These are phyloP conservation scores for Sturmia bella DNA, from an alignment of 2,888 invertebrate genomes.

Conservation along the genomic window DNA sequence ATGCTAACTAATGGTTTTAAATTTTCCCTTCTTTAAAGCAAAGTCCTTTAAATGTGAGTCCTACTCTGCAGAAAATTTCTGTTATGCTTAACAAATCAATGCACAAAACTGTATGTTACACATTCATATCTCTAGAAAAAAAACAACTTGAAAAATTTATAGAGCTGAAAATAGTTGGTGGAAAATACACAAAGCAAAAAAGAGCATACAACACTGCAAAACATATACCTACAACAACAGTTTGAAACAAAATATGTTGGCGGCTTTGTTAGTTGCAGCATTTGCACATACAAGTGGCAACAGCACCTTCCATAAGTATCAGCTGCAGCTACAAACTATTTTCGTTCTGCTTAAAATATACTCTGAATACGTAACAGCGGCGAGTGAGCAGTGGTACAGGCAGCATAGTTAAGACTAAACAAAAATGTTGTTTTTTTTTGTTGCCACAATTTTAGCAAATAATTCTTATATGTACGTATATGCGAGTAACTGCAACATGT, in stretches of 20 bases:
- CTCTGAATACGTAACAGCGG: not conserved
- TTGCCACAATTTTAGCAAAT: constrained; percentile 42
- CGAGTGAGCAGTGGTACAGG: not conserved
- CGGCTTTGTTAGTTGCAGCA: constrained; percentile 49
- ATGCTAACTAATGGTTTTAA: too few relatives aligned
- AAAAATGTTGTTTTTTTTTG: not conserved
- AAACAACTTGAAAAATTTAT: constrained; percentile 40
- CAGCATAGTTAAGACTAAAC: not conserved
- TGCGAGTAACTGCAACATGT: not conserved
- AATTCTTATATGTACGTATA: constrained; percentile 4
- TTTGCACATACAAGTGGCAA: constrained; percentile 26
- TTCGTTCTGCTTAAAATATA: constrained; percentile 16
- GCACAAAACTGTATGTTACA: constrained; percentile 48
- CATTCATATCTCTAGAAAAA: constrained; percentile 47
- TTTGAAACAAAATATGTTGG: constrained; percentile 51
- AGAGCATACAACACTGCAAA: constrained; percentile 14
- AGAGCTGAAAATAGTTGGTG: constrained; percentile 48
- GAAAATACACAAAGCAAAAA: constrained; percentile 24
- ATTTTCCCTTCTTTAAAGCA: too few relatives aligned
- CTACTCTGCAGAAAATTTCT: constrained; percentile 37
- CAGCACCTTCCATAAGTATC: constrained; percentile 52
- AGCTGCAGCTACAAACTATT: constrained; percentile 49
- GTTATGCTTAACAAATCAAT: constrained; percentile 64
- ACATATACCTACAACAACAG: not conserved
- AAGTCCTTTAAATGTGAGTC: not conserved